Conservation (phyloP, 2,797 vertebrate genomes). For the Leuciscus waleckii region DNA sequence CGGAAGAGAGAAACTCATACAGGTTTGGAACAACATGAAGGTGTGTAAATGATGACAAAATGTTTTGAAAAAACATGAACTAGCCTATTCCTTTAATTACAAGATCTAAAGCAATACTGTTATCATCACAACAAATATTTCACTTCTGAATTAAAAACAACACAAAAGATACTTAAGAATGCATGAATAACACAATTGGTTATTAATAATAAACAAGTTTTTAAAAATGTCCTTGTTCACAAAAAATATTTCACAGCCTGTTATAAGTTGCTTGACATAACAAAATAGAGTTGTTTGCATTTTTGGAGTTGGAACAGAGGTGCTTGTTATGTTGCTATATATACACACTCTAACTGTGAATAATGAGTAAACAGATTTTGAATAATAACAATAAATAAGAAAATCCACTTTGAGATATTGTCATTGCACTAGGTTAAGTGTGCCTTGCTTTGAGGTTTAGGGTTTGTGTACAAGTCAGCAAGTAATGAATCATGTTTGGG, state of each 20-base stretch:
- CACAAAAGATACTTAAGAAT: not conserved
- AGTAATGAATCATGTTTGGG: not conserved
- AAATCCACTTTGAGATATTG: not conserved
- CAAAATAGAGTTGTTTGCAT: not conserved
- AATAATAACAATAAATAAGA: not conserved
- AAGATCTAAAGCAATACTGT: not conserved
- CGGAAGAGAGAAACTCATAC: not conserved
- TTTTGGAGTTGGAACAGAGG: not conserved
- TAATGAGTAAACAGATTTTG: not conserved
- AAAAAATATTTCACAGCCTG: conserved; percentile 3
- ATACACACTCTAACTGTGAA: not conserved
- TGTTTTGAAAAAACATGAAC: not conserved
- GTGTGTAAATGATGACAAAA: not conserved
- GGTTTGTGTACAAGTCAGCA: not conserved
- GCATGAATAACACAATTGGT: not conserved
- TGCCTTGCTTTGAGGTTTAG: not conserved
- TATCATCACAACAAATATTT: conserved; percentile 25
- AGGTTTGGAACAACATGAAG: not conserved
- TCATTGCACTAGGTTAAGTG: not conserved
- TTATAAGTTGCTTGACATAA: not conserved
- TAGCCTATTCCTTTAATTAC: not conserved
- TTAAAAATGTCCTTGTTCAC: not conserved
- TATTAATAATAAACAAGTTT: conserved; percentile 2
- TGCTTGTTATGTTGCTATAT: not conserved
- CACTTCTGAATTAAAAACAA: not conserved